phyloP scores from a whole-genome alignment of 2,797 vertebrate genomes.

The Antrozous pallidus region DNA sequence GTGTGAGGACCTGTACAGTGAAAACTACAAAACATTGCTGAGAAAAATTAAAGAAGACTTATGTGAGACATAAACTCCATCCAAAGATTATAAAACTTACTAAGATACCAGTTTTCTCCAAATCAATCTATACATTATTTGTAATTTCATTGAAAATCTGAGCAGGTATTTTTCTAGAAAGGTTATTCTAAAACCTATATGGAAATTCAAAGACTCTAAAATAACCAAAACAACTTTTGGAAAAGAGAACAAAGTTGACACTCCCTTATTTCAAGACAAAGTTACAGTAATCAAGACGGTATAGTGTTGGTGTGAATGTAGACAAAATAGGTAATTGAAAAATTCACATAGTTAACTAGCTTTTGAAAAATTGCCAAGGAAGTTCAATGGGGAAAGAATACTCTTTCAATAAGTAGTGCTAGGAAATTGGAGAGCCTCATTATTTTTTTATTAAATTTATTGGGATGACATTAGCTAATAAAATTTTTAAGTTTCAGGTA shows the following conservation, averaged over 20 bases:
- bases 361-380: not conserved
- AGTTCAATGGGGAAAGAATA: not conserved
- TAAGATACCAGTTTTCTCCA: not conserved
- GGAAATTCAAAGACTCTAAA: not conserved
- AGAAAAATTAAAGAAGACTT: not conserved
- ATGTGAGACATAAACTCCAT: not conserved
- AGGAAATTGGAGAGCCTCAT: not conserved
- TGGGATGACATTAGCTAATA: not conserved
- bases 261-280: not conserved
- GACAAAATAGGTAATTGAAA: not conserved
- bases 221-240: not conserved
- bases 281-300: not conserved
- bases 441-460: not conserved
- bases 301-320: not conserved
- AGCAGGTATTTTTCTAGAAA: not conserved
- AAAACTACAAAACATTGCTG: not conserved
- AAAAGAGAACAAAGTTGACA: conserved; percentile 10
- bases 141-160: not conserved
- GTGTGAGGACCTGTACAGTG: not conserved
- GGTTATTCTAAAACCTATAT: conserved; percentile 4
- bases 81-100: not conserved
- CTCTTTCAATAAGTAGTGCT: not conserved
- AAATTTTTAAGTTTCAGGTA: not conserved
- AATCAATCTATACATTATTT: not conserved
- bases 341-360: not conserved